Base-by-base conservation (phyloP, 2,113 vertebrate genomes). In the Vimba vimba region DNA sequence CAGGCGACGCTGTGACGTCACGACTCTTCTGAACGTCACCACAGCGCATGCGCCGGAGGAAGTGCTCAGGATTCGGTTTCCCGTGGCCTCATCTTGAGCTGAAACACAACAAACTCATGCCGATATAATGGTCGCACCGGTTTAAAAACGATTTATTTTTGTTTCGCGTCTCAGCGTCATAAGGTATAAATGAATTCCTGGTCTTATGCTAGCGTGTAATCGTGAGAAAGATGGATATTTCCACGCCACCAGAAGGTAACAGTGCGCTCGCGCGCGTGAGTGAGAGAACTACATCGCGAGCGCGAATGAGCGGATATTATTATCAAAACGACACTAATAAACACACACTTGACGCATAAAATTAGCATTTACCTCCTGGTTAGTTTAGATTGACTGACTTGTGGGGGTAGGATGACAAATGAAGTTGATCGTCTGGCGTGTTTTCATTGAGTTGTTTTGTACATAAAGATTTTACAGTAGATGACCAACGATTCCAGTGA, bases 221-320 rank as follows among this genome's bases (percentile, higher is more conserved):
- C 83, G n/a, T 66, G 23, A 62, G 66, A 68, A 80, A 12, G 25
- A 95, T 95, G 94, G 94, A 95, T 55, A 88, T 93, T 36, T 92
- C 94, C 0, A 93, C 83, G 0, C 87, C 93, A 0, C 94, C 94
- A 1, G 94, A 95, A 91, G 94, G 94, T 95, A 82, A 88, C 19
- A 23, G 15, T 39, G 27, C 17, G 47, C 66, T 21, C 23, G 76
- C 50, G 76, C 52, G 76, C 30, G 62, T 66, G 59, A 64, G 11
- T 27, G 30, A 9, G 17, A 52, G 69, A 27, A 50, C n/a, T 52
- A 12, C 45, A 50, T 10, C 64, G 64, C 21, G 79, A 64, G 21
- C 55, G 50, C 47, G 19, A 36, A 27, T n/a, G 4, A 55, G 10
- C 15, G 21, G 45, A 55, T 9, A 52, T 11, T 30, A 30, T 30